Conservation (phyloP, 2,888 invertebrate species). For the Drosophila imparisetae region DNA sequence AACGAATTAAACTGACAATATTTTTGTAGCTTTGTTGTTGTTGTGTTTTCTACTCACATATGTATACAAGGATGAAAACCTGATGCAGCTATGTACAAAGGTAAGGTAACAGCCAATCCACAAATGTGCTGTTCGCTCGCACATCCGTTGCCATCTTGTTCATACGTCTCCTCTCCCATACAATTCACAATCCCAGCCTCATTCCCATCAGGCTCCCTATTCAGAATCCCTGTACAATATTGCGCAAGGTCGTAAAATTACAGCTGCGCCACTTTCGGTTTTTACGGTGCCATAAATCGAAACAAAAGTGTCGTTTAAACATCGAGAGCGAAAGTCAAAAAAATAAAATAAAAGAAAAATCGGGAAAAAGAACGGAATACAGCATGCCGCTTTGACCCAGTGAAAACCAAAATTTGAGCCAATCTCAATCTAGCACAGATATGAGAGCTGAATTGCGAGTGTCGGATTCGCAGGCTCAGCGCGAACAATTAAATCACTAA, state of each 20-base stretch:
- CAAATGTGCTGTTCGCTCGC: constrained; percentile 31
- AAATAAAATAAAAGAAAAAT: constrained; percentile 14
- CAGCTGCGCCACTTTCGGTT: constrained; percentile 71
- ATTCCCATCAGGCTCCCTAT: not conserved
- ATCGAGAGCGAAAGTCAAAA: constrained; percentile 49
- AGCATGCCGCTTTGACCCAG: constrained; percentile 1
- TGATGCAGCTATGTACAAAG: constrained; percentile 1
- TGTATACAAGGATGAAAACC: constrained; percentile 35
- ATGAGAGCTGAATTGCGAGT: constrained; percentile 27
- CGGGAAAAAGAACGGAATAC: constrained; percentile 6
- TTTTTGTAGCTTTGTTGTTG: constrained; percentile 9
- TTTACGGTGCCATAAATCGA: constrained; percentile 75
- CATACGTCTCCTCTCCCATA: constrained; percentile 6
- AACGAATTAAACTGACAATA: constrained; percentile 44
- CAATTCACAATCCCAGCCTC: not conserved
- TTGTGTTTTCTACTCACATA: constrained; percentile 12
- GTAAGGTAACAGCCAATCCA: constrained; percentile 17
- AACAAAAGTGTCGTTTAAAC: constrained; percentile 75
- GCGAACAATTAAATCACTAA: constrained; percentile 45
- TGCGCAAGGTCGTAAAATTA: constrained; percentile 65
- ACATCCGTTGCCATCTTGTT: constrained; percentile 44
- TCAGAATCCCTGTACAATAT: constrained; percentile 19
- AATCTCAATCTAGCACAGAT: constrained; percentile 34
- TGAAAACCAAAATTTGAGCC: constrained; percentile 15
- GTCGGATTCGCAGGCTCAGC: constrained; percentile 34